Percentiles rank a stretch among this genome's conserved stretches.
phyloP scores from a whole-genome alignment of 1,140 invertebrate species.

The Lucilia sericata region DNA sequence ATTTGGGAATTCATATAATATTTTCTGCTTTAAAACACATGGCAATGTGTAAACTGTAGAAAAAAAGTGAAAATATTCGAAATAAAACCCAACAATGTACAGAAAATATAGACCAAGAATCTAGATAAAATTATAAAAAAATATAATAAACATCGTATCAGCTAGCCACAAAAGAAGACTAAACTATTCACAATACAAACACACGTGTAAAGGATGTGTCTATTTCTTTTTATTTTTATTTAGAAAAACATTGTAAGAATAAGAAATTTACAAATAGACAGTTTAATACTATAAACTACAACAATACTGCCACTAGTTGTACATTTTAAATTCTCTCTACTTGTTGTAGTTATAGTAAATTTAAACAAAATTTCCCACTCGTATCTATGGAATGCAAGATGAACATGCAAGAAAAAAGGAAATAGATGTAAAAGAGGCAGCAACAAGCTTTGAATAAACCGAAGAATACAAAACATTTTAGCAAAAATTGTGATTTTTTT shows the following conservation, averaged over 20 bases:
- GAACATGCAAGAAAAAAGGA: neutral
- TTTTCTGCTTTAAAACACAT: no score
- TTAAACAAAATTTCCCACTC: constrained; percentile 4
- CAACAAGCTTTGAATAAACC: neutral
- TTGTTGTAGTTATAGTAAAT: neutral
- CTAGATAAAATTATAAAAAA: neutral
- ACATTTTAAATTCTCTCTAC: no score
- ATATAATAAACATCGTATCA: neutral
- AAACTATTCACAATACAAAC: neutral
- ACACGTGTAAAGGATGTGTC: neutral
- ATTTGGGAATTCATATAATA: no score
- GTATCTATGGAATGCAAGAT: neutral
- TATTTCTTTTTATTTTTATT: neutral
- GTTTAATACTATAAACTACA: neutral
- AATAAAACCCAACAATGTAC: neutral
- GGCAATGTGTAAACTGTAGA: no score
- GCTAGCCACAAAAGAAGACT: neutral
- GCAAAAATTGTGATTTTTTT: constrained; percentile 4
- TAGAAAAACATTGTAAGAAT: neutral
- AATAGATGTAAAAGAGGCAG: no score
- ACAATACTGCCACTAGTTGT: no score
- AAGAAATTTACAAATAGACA: neutral
- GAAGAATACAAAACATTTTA: constrained; percentile 7
- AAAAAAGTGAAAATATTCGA: no score
- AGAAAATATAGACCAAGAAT: neutral